These are phyloP conservation scores for Phania funesta DNA, from an alignment of 2,888 invertebrate genomes.

Conservation along the genomic window DNA sequence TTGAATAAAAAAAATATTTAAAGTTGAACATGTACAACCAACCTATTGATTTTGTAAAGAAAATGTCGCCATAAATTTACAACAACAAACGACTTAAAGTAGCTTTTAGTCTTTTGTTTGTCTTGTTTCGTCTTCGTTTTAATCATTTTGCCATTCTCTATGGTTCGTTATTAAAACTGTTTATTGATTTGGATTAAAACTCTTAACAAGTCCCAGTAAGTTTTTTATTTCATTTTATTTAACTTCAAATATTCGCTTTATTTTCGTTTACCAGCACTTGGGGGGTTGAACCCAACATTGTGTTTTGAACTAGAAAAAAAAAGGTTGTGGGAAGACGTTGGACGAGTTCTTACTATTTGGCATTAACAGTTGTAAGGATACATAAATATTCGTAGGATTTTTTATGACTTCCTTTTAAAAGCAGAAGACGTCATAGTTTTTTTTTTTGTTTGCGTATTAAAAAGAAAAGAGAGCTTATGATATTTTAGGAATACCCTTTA, in stretches of 20 bases:
- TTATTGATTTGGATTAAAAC: constrained; percentile 41
- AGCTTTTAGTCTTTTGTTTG: background rate
- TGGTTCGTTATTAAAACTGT: background rate
- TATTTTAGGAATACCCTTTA: background rate
- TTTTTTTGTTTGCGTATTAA: constrained; percentile 18
- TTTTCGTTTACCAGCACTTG: too few relatives aligned
- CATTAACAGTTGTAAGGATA: constrained; percentile 16
- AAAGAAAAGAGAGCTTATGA: background rate
- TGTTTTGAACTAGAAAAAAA: too few relatives aligned
- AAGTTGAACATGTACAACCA: background rate
- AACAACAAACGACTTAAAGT: background rate
- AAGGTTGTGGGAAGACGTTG: too few relatives aligned
- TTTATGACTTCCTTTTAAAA: constrained; percentile 48
- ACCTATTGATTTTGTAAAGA: background rate
- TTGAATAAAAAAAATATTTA: background rate
- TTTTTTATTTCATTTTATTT: background rate
- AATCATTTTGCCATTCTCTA: background rate
- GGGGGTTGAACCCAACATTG: too few relatives aligned
- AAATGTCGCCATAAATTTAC: background rate
- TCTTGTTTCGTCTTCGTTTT: background rate
- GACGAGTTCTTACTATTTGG: too few relatives aligned
- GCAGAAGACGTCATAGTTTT: constrained; percentile 9
- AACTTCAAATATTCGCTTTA: too few relatives aligned
- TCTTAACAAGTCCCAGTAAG: constrained; percentile 37
- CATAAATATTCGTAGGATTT: constrained; percentile 19